Base-by-base conservation (phyloP, 2,797 vertebrate genomes). In the Okamejei kenojei region DNA sequence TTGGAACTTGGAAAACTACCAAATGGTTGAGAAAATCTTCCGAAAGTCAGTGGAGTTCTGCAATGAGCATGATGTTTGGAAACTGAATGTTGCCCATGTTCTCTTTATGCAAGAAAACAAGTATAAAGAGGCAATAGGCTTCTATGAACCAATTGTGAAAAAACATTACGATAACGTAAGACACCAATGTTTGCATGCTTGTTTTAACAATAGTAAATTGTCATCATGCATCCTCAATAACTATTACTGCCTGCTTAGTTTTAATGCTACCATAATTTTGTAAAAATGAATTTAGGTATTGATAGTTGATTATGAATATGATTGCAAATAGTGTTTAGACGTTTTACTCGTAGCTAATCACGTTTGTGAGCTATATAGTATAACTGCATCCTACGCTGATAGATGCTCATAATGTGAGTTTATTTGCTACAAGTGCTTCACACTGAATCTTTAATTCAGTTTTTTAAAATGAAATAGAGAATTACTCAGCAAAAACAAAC, bases 81-180 rank as follows among this genome's bases (percentile, higher is more conserved):
- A 98, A 95, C 96, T 99, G 94, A 99, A 99, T 4, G 98, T 98
- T 94, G 98, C 98, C 58, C 98, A 99, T 1, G 98, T 99, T 92
- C 97, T 99, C 90, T 99, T 99, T 96, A 98, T 99, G 98, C 98
- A 99, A 94, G 97, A 97, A 95, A 98, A 97, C 96, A 99, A 98
- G 81, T 98, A 99, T 96, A 99, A 98, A 95, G 98, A 99, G 94
- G 98, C 98, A 93, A 98, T 98, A 76, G 96, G 97, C 78, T 98
- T 99, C 95, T 99, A 99, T 38, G 98, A 99, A 94, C 98, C 98
- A 68, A 98, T 99, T 84, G 98, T 99, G 86, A 99, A 98, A 96
- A 99, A 98, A 94, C 98, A 99, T 96, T 99, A 98, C 9, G 96
- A 98, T 29, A 97, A 98, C 32, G 97, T 98, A 94, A 97, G 97